These are phyloP conservation scores for Embiotoca jacksoni DNA, from an alignment of 2,113 vertebrate species.

Conservation along the genomic window DNA sequence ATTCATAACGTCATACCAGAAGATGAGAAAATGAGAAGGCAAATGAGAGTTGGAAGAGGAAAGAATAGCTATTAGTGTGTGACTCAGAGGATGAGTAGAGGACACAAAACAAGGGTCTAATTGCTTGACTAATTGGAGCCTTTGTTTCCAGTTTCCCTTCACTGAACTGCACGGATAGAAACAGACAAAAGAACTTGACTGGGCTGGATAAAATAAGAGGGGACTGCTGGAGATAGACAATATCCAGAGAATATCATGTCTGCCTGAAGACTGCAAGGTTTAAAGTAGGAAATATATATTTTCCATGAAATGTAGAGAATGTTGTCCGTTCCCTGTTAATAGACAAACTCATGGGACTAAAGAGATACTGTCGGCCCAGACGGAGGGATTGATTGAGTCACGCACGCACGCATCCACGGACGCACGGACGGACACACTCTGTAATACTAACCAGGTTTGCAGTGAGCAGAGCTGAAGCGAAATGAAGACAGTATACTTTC, in stretches of 20 bases:
- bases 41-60: slow-evolving; percentile 64
- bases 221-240: slow-evolving; percentile 36
- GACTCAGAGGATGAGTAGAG: slow-evolving; percentile 66
- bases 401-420: not conserved
- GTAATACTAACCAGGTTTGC: slow-evolving; percentile 20
- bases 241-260: slow-evolving; percentile 26
- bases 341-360: slow-evolving; percentile 23
- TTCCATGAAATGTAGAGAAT: slow-evolving; percentile 24
- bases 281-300: slow-evolving; percentile 68
- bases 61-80: slow-evolving; percentile 69
- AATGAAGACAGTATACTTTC: slow-evolving; percentile 12
- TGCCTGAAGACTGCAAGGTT: slow-evolving; percentile 35
- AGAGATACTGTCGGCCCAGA: not conserved
- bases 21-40: slow-evolving; percentile 59
- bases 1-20: slow-evolving; percentile 22
- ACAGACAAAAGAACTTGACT: slow-evolving; percentile 56
- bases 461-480: slow-evolving; percentile 24
- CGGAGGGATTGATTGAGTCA: not conserved
- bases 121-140: slow-evolving; percentile 82
- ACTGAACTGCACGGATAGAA: slow-evolving; percentile 59
- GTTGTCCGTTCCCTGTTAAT: not conserved
- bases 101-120: slow-evolving; percentile 76
- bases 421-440: not conserved
- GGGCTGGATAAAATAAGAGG: slow-evolving; percentile 46
- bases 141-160: slow-evolving; percentile 74